Evolutionary conservation across 2,797 vertebrate genomes (phyloP), one percentile per base, ranked within the genome.

Genomic region (Calcarius lapponicus): DNA sequence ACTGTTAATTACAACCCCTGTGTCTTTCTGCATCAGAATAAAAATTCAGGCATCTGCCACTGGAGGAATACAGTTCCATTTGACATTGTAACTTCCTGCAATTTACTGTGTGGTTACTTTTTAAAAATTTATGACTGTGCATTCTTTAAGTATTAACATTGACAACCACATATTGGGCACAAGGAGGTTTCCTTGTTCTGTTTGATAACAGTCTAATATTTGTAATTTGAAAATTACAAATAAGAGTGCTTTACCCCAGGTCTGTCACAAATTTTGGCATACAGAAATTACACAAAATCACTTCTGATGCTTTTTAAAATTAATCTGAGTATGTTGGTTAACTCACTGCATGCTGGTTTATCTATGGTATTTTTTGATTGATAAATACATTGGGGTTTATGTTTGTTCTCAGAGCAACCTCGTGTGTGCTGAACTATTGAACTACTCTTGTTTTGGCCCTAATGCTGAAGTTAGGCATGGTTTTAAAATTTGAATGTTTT

Each of bases 371-470:
- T 70, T 40, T 74, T 92, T 85, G 4, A 32, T 40, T 80, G 73
- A 54, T 65, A 79, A 88, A 54, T 50, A 17, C 18, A 22, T 1
- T 15, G 20, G 34, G 17, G 0, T 82, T 90, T 62, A 10, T 45
- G 25, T 74, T 88, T 86, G 26, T 78, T 89, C 47, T 73, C 60
- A 60, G 29, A 83, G 61, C 42, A 72, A 17, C 2, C 5, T 53
- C 8, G 0, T 32, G 22, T 7, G 1, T 38, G 6, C 61, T 56
- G 54, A 56, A 1, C 20, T n/a, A 56, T 28, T 69, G 56, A 14
- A 20, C 0, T 0, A 21, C 34, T 42, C 21, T 57, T 48, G 9
- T 60, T 62, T 11, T 13, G 13, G 58, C 19, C n/a, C 3, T 14
- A 25, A 43, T 56, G 56, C 75, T 86, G 82, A 51, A 86, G 69